phyloP scores from a whole-genome alignment of 2,888 invertebrate species.

The Chrysolina oricalcia region DNA sequence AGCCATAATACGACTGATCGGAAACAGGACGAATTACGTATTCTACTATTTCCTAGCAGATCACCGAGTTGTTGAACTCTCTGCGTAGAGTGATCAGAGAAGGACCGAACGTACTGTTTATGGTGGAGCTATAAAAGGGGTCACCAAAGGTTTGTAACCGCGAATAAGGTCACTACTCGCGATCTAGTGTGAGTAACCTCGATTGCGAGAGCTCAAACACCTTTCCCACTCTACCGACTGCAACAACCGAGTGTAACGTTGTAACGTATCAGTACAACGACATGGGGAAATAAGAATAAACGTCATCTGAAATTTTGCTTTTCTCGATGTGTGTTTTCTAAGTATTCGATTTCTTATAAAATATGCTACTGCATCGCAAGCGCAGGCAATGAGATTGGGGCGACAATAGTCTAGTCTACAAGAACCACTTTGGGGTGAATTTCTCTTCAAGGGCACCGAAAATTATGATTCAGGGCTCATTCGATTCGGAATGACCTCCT shows the following conservation, averaged over 20 bases:
- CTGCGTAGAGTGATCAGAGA: constrained; percentile 37
- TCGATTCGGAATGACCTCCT: too few relatives aligned
- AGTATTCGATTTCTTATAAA: background rate
- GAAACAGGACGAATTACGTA: background rate
- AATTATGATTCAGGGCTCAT: too few relatives aligned
- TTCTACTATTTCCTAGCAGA: constrained; percentile 5
- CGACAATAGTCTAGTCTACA: background rate
- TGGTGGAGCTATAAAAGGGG: constrained; percentile 59
- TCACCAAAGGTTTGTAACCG: constrained; percentile 63
- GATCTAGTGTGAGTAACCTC: constrained; percentile 64
- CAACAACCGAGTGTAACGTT: background rate
- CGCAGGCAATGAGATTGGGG: too few relatives aligned
- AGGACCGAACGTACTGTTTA: constrained; percentile 57
- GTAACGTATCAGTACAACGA: background rate
- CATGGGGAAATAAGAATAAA: background rate
- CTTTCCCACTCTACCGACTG: constrained; percentile 15
- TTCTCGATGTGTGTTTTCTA: background rate
- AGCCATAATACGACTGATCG: background rate
- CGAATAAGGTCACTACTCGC: constrained; percentile 67
- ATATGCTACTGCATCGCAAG: too few relatives aligned
- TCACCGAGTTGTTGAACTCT: constrained; percentile 51
- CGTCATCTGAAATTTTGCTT: background rate
- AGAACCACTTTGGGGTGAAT: too few relatives aligned
- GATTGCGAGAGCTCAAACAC: constrained; percentile 52
- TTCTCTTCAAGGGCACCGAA: too few relatives aligned